Conservation (phyloP, 1,140 invertebrate genomes). For the Arctopsyche grandis region DNA sequence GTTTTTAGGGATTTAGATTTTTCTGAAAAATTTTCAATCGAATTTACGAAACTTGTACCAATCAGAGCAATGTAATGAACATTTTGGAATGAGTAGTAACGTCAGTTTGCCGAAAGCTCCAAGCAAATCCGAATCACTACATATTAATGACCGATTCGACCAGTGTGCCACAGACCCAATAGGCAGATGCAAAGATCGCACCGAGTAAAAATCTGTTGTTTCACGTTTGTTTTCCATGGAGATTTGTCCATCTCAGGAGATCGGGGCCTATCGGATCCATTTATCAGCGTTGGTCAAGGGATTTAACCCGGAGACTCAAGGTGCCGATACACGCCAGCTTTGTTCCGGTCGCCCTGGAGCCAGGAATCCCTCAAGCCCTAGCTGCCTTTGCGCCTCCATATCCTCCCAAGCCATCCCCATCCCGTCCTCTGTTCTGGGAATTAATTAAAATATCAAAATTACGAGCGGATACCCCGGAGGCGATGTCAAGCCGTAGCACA, state of each 20-base stretch:
- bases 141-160: too few relatives aligned
- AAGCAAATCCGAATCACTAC: too few relatives aligned
- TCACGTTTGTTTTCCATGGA: conserved; percentile 43
- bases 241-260: conserved; percentile 42
- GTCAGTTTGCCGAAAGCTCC: too few relatives aligned
- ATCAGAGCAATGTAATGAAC: too few relatives aligned
- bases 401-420: not conserved
- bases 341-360: conserved; percentile 4
- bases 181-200: too few relatives aligned
- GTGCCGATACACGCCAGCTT: conserved; percentile 37
- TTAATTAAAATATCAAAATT: conserved; percentile 39
- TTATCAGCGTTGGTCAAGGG: conserved; percentile 46
- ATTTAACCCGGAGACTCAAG: conserved; percentile 33
- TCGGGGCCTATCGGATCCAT: conserved; percentile 46
- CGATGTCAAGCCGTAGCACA: not conserved
- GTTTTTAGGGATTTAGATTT: too few relatives aligned
- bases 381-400: not conserved
- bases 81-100: too few relatives aligned
- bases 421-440: not conserved
- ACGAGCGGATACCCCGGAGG: conserved; percentile 12
- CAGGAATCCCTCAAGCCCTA: not conserved
- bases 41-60: too few relatives aligned
- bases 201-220: conserved; percentile 42
- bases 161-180: too few relatives aligned
- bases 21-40: too few relatives aligned